These are phyloP conservation scores for Eudyptes chrysolophus DNA, from an alignment of 2,113 vertebrate species.

Conservation along the genomic window DNA sequence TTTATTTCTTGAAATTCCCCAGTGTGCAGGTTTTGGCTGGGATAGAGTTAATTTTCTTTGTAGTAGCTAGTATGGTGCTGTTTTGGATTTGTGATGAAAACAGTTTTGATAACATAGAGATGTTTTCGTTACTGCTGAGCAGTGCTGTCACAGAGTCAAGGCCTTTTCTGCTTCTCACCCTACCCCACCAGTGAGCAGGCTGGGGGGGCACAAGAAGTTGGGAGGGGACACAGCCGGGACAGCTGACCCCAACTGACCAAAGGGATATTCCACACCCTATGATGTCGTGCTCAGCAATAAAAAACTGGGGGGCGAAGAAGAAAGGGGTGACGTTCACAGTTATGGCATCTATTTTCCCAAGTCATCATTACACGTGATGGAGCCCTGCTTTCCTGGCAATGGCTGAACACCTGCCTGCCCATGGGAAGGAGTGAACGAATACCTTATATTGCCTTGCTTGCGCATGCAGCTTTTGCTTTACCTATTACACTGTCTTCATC, in stretches of 20 bases:
- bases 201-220: neutral
- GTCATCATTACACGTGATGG: rapidly evolving
- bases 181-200: rapidly evolving
- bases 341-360: neutral
- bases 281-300: neutral
- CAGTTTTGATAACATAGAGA: neutral
- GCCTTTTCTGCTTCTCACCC: neutral
- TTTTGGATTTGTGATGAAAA: neutral
- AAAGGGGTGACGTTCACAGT: neutral
- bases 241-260: neutral
- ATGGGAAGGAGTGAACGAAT: neutral
- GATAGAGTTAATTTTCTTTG: neutral
- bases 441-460: neutral
- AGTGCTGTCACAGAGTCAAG: neutral
- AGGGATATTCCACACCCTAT: neutral
- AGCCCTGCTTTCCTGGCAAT: neutral
- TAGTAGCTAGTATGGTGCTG: neutral
- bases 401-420: neutral
- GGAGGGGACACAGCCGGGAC: neutral
- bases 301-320: neutral
- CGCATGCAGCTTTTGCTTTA: neutral
- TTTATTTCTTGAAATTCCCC: neutral
- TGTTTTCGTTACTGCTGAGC: neutral
- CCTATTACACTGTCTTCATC: neutral
- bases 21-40: neutral